These are phyloP conservation scores for Zygothrica quintamaculata DNA, from an alignment of 2,888 invertebrate genomes.

Conservation along the genomic window DNA sequence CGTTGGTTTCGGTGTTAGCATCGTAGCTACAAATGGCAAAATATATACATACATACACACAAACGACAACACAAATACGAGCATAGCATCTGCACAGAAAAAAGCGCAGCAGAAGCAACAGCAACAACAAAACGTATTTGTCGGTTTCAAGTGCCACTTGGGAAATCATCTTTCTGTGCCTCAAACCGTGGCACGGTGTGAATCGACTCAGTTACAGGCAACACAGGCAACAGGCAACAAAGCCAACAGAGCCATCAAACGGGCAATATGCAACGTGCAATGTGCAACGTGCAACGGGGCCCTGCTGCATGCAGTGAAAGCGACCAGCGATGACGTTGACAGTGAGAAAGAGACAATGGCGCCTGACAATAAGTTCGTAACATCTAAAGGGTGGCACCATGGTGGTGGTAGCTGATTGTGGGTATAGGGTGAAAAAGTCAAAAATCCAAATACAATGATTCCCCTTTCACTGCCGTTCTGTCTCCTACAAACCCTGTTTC, in stretches of 20 bases:
- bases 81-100: constrained; percentile 11
- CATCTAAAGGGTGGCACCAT: constrained; percentile 9
- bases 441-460: constrained; percentile 45
- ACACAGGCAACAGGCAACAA: neutral
- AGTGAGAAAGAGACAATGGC: constrained; percentile 53
- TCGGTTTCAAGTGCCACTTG: constrained; percentile 75
- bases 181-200: constrained; percentile 22
- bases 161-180: constrained; percentile 76
- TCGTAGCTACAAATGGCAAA: constrained; percentile 60
- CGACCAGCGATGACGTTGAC: constrained; percentile 59
- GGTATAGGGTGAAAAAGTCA: constrained; percentile 34
- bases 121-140: constrained; percentile 62
- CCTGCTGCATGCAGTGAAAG: constrained; percentile 70
- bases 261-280: neutral
- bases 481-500: neutral
- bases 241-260: no score
- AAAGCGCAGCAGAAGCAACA: constrained; percentile 70
- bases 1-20: constrained; percentile 40
- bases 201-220: constrained; percentile 20
- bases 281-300: constrained; percentile 19
- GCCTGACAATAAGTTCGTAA: constrained; percentile 52
- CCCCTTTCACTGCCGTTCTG: neutral
- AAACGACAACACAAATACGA: constrained; percentile 4
- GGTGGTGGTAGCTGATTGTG: neutral
- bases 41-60: constrained; percentile 19